Evolutionary conservation across 2,113 vertebrate species (phyloP).

Genomic region (Talpa occidentalis): DNA sequence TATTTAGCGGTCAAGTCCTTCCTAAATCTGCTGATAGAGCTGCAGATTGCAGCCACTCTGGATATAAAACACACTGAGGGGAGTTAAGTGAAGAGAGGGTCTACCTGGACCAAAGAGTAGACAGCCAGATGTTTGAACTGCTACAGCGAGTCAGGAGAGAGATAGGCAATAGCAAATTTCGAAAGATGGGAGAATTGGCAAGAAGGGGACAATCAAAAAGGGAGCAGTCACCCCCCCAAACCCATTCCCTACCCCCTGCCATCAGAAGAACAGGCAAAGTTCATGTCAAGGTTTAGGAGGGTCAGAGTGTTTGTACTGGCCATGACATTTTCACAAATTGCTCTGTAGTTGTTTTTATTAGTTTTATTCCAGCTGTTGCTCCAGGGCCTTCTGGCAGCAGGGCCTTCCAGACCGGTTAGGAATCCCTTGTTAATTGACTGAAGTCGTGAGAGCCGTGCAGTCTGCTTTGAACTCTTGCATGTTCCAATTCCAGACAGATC

Average conservation of each 20-base stretch:
- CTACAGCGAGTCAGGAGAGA: background rate
- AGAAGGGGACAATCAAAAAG: background rate
- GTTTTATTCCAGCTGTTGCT: slow-evolving; percentile 70
- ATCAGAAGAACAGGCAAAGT: slow-evolving; percentile 3
- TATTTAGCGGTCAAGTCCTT: background rate
- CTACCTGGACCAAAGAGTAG: background rate
- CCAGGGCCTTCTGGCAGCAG: slow-evolving; percentile 17
- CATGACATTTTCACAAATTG: slow-evolving; percentile 65
- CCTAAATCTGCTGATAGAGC: background rate
- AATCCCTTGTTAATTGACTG: slow-evolving; percentile 68
- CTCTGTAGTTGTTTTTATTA: slow-evolving; percentile 69
- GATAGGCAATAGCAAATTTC: background rate
- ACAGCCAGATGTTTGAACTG: background rate
- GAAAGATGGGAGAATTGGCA: background rate
- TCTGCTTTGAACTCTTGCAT: slow-evolving; percentile 64
- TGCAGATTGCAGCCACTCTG: background rate
- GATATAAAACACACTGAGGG: background rate
- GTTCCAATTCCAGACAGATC: background rate
- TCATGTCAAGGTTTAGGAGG: slow-evolving; percentile 62
- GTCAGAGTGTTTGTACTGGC: slow-evolving; percentile 50
- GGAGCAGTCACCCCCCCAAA: too few relatives aligned
- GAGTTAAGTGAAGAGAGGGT: background rate
- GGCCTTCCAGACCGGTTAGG: slow-evolving; percentile 31
- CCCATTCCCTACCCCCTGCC: background rate
- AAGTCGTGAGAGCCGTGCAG: slow-evolving; percentile 53